Conservation (phyloP, 2,113 vertebrate species). For the Sigmodon hispidus region DNA sequence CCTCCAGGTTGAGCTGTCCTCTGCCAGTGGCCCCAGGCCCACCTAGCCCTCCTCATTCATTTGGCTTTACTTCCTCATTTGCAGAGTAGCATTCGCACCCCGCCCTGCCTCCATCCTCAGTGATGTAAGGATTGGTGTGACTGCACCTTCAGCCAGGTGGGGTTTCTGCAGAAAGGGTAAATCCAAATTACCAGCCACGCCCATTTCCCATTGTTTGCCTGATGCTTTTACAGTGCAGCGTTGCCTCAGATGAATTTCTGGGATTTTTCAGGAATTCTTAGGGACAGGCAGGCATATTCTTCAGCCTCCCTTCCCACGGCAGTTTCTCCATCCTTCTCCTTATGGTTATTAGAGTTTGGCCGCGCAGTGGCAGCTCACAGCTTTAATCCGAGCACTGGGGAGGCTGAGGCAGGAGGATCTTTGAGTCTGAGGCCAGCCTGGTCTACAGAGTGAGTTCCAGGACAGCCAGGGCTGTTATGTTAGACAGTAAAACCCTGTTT, state of each 20-base stretch:
- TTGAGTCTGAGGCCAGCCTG: neutral
- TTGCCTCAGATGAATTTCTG: neutral
- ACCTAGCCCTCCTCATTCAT: accelerated
- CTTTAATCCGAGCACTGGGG: neutral
- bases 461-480: neutral
- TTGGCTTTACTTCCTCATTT: neutral
- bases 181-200: accelerated
- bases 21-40: too few relatives aligned
- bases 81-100: neutral
- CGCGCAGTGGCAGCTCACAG: neutral
- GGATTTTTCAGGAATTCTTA: neutral
- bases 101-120: neutral
- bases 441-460: neutral
- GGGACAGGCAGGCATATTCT: neutral
- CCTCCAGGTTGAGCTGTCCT: too few relatives aligned
- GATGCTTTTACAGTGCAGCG: neutral
- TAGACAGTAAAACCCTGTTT: neutral
- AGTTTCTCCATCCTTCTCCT: neutral
- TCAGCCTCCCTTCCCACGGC: neutral
- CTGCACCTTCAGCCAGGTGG: accelerated
- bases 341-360: neutral
- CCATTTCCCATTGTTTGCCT: neutral
- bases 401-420: neutral
- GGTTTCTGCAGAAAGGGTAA: neutral
- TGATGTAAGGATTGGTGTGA: neutral